Conservation (phyloP, 2,113 vertebrate genomes). For the Excalfactoria chinensis region DNA sequence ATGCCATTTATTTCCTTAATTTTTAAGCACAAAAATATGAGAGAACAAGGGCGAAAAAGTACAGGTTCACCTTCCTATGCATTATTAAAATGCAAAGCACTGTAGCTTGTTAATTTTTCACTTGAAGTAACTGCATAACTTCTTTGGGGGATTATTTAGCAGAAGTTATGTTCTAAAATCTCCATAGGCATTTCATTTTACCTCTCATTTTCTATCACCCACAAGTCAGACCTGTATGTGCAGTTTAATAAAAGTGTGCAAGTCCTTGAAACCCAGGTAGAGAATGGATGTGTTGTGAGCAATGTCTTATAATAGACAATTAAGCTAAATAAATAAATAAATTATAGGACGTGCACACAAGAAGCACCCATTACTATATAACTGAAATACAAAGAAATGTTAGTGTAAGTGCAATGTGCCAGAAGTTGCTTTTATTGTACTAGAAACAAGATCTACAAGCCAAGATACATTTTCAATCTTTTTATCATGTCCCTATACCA, state of each 20-base stretch:
- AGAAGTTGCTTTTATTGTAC: background rate
- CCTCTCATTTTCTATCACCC: constrained; percentile 67
- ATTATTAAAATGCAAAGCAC: constrained; percentile 71
- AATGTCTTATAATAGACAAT: background rate
- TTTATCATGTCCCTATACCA: background rate
- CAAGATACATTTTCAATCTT: background rate
- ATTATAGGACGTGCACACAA: background rate
- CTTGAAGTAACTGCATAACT: constrained; percentile 60
- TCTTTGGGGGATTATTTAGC: constrained; percentile 66
- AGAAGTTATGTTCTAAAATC: constrained; percentile 55
- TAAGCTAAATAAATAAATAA: background rate
- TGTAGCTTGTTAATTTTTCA: constrained; percentile 74
- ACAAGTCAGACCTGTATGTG: constrained; percentile 50
- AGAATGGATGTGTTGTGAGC: background rate
- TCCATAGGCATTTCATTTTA: constrained; percentile 69
- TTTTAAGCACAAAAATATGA: background rate
- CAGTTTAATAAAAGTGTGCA: constrained; percentile 54
- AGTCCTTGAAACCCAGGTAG: constrained; percentile 50
- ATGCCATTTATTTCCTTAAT: background rate
- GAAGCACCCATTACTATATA: background rate
- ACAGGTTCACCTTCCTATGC: background rate
- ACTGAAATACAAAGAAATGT: background rate
- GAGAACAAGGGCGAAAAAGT: background rate
- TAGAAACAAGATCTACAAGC: background rate
- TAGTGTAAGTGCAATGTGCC: background rate